Conservation (phyloP, 1,140 invertebrate species). For the Pogonus chalceus region DNA sequence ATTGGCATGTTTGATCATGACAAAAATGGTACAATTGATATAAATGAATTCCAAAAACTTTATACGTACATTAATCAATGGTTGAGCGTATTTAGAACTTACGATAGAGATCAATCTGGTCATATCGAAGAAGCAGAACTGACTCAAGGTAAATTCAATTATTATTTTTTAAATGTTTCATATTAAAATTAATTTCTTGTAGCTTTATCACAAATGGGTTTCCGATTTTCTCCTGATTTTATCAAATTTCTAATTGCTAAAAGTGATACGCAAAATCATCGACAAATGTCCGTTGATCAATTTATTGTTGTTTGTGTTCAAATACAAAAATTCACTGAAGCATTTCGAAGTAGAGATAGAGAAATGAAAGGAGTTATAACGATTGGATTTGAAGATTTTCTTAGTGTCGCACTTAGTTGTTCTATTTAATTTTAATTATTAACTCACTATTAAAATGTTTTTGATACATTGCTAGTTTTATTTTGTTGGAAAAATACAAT, state of each 20-base stretch:
- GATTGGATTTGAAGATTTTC: conserved; percentile 78
- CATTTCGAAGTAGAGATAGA: conserved; percentile 63
- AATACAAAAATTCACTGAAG: conserved; percentile 76
- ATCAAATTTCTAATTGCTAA: conserved; percentile 60
- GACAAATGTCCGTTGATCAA: conserved; percentile 68
- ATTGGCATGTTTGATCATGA: conserved; percentile 87
- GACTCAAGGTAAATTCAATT: conserved; percentile 46
- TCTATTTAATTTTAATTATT: too few relatives aligned
- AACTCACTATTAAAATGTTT: too few relatives aligned
- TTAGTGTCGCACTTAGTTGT: conserved; percentile 62
- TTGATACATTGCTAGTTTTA: too few relatives aligned
- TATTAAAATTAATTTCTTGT: conserved; percentile 26
- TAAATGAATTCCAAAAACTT: conserved; percentile 76
- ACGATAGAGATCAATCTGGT: conserved; percentile 73
- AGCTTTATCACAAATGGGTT: conserved; percentile 84
- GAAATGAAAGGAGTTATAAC: conserved; percentile 65
- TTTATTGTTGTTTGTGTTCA: conserved; percentile 83
- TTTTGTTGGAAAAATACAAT: too few relatives aligned
- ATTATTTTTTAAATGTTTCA: conserved; percentile 4
- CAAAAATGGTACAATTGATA: conserved; percentile 74
- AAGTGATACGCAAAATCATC: conserved; percentile 48
- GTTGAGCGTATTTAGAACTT: conserved; percentile 70
- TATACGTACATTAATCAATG: conserved; percentile 86
- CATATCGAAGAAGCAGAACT: conserved; percentile 73
- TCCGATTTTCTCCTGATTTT: conserved; percentile 69